Percentiles rank a stretch among this genome's conserved stretches.
phyloP scores from a whole-genome alignment of 92 coral and sea anemone species.

The Porites lobata region DNA sequence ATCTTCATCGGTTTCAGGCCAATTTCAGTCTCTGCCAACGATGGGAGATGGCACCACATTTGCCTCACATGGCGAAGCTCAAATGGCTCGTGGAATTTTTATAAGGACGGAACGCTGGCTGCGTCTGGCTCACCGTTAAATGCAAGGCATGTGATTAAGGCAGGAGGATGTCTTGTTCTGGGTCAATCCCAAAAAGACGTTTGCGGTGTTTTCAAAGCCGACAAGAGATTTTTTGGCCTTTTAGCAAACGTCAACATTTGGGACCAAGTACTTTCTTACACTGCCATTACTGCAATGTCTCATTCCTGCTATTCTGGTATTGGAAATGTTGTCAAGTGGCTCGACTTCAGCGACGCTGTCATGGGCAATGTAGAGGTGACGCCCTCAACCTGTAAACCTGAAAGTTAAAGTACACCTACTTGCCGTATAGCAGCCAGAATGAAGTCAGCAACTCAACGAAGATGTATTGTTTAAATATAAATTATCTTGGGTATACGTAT shows the following conservation, averaged over 20 bases:
- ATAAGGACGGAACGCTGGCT: neutral
- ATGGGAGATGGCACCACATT: constrained; percentile 1
- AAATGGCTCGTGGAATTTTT: neutral
- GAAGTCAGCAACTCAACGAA: too few relatives aligned
- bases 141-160: neutral
- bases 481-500: too few relatives aligned
- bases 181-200: neutral
- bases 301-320: neutral
- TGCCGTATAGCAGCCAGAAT: too few relatives aligned
- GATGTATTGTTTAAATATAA: too few relatives aligned
- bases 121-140: neutral
- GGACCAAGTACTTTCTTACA: neutral
- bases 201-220: neutral
- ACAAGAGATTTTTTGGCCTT: neutral
- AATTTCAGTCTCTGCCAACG: neutral
- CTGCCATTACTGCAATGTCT: neutral
- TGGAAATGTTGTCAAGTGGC: constrained; percentile 7
- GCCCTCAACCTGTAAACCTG: constrained; percentile 9
- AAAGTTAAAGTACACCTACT: neutral
- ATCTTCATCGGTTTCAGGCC: neutral
- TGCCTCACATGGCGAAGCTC: neutral
- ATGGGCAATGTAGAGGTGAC: neutral
- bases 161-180: neutral
- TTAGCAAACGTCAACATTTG: neutral
- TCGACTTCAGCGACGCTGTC: neutral